Percentiles rank a stretch among this genome's conserved stretches.
Conservation (phyloP, 2,888 invertebrate genomes). For the Shargacucullia verbasci region DNA sequence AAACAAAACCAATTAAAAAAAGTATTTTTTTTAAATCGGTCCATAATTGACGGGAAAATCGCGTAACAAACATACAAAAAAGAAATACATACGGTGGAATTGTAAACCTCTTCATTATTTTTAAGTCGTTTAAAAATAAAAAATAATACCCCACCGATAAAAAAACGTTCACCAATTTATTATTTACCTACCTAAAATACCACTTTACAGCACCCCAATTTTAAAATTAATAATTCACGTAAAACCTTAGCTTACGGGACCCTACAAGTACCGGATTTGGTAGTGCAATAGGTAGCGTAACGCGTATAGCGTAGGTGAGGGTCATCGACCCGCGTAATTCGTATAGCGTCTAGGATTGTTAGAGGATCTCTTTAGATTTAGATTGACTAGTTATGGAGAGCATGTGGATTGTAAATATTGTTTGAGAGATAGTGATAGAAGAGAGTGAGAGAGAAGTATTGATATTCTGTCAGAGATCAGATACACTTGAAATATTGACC, state of each 20-base stretch:
- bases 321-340: constrained; percentile 47
- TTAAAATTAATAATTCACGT: not conserved
- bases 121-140: too few species aligned
- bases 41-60: too few species aligned
- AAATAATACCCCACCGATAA: too few species aligned
- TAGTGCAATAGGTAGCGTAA: constrained; percentile 51
- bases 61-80: too few species aligned
- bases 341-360: constrained; percentile 32
- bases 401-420: not conserved
- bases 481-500: too few species aligned
- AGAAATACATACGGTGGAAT: too few species aligned
- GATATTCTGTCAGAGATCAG: too few species aligned
- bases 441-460: not conserved
- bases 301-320: constrained; percentile 43
- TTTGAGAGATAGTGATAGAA: not conserved
- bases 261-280: constrained; percentile 55
- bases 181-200: not conserved
- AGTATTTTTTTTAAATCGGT: too few species aligned
- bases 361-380: constrained; percentile 31
- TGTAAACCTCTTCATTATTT: too few species aligned
- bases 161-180: not conserved
- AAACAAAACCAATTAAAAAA: too few species aligned
- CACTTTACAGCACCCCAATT: too few species aligned
- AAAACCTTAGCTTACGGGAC: too few species aligned
- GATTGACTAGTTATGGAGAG: constrained; percentile 1